Conservation (phyloP, 2,888 invertebrate genomes). For the Euplexia lucipara region DNA sequence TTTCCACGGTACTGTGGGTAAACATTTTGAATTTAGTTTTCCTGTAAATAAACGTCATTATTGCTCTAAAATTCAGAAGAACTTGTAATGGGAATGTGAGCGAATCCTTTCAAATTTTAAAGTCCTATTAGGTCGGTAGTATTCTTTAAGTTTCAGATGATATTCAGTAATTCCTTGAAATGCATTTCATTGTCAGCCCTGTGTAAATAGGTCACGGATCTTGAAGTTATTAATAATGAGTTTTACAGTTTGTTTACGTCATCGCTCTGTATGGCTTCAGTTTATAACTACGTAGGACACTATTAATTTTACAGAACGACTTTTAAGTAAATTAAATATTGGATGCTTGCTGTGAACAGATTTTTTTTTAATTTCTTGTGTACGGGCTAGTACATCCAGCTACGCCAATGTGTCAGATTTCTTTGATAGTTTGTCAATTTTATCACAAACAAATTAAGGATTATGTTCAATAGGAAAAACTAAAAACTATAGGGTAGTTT, state of each 20-base stretch:
- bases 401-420: too few relatives aligned
- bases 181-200: constrained; percentile 39
- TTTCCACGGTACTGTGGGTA: too few relatives aligned
- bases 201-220: constrained; percentile 41
- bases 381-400: too few relatives aligned
- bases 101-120: constrained; percentile 10
- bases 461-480: too few relatives aligned
- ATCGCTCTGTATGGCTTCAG: constrained; percentile 12
- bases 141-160: constrained; percentile 25
- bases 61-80: constrained; percentile 14
- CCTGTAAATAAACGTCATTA: constrained; percentile 19
- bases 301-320: not conserved
- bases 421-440: too few relatives aligned
- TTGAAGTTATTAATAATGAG: constrained; percentile 26
- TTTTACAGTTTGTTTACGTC: constrained; percentile 34
- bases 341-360: not conserved
- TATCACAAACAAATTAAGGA: too few relatives aligned
- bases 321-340: not conserved
- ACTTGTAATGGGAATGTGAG: constrained; percentile 6
- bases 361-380: too few relatives aligned
- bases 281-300: not conserved
- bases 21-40: constrained; percentile 33
- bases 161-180: constrained; percentile 29
- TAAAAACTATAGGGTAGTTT: too few relatives aligned
- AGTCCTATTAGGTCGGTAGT: not conserved